These are phyloP conservation scores for Psophia crepitans DNA, from an alignment of 2,113 vertebrate genomes.

Conservation along the genomic window DNA sequence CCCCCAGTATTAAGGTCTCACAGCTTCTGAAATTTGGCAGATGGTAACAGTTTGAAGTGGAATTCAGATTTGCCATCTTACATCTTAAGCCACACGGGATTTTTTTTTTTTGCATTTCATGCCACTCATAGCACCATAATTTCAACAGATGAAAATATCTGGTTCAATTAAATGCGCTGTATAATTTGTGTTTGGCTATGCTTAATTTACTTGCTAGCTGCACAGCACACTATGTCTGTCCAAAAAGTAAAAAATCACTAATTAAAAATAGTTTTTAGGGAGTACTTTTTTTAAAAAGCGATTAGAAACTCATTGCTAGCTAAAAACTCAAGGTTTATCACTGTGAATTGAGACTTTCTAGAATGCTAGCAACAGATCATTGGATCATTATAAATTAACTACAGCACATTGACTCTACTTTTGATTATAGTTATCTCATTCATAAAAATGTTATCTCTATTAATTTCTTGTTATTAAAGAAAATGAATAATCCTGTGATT, in stretches of 20 bases:
- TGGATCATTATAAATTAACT: not conserved
- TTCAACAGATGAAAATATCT: not conserved
- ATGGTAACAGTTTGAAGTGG: not conserved
- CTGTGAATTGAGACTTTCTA: not conserved
- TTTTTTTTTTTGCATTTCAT: not conserved
- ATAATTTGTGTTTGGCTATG: not conserved
- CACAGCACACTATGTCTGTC: not conserved
- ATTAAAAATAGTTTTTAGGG: not conserved
- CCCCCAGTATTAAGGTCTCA: not conserved
- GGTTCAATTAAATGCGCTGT: not conserved
- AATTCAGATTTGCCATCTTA: not conserved
- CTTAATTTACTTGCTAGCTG: not conserved
- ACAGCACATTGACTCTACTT: not conserved
- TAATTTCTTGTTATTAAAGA: not conserved
- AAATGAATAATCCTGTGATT: slow-evolving; percentile 7
- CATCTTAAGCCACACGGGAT: not conserved
- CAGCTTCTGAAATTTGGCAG: not conserved
- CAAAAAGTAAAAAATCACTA: not conserved
- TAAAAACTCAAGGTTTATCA: not conserved
- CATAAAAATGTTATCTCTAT: not conserved
- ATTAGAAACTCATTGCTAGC: not conserved
- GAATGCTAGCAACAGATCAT: not conserved
- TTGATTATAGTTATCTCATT: not conserved
- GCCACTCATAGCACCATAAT: not conserved
- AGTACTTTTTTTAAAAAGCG: not conserved